Conservation (phyloP, 2,113 vertebrate genomes). For the Thunnus thynnus region DNA sequence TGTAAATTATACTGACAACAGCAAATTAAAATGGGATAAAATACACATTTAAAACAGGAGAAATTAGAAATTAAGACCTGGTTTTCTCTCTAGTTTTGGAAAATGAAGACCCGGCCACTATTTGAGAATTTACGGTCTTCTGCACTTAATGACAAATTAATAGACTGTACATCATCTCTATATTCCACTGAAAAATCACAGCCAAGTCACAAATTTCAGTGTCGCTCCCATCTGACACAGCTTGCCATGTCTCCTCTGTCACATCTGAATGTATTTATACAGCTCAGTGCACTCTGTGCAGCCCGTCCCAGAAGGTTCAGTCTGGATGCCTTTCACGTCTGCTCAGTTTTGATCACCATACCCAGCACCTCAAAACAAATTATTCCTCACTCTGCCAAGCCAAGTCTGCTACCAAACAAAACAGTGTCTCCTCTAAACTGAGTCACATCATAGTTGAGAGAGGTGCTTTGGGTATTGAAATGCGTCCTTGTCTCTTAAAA, state of each 20-base stretch:
- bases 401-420: constrained; percentile 24
- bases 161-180: background rate
- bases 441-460: background rate
- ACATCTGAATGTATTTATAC: constrained; percentile 33
- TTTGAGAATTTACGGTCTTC: background rate
- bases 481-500: constrained; percentile 32
- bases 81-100: too few relatives aligned
- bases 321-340: constrained; percentile 27
- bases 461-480: background rate
- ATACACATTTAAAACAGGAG: too few relatives aligned
- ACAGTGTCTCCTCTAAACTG: background rate
- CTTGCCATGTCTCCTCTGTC: constrained; percentile 19
- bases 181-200: background rate
- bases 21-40: too few relatives aligned
- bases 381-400: constrained; percentile 17
- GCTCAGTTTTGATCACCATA: constrained; percentile 49
- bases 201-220: background rate
- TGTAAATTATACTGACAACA: too few relatives aligned
- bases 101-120: too few relatives aligned
- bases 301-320: constrained; percentile 4
- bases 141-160: constrained; percentile 18
- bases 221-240: constrained; percentile 10
- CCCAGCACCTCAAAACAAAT: constrained; percentile 39
- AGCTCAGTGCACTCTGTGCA: constrained; percentile 25
- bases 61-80: too few relatives aligned